Conservation (phyloP, 2,888 invertebrate species). For the Eupithecia vulgata region DNA sequence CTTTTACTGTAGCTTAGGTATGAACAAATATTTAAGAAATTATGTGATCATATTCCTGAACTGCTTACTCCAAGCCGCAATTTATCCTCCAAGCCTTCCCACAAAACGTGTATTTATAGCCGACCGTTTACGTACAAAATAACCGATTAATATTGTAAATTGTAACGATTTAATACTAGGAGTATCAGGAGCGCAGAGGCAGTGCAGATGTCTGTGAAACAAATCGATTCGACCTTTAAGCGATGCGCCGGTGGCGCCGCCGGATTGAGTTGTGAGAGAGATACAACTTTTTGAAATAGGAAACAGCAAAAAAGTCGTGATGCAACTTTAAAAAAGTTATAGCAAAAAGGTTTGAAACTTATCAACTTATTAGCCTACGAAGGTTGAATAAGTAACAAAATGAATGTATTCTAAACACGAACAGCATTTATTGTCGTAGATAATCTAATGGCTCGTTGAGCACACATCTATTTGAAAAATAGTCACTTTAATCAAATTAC, state of each 20-base stretch:
- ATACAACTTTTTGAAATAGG: conserved; percentile 8
- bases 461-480: background rate
- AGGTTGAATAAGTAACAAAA: background rate
- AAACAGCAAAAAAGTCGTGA: background rate
- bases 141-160: conserved; percentile 77
- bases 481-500: background rate
- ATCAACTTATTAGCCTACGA: background rate
- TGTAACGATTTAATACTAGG: conserved; percentile 69
- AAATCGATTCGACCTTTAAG: conserved; percentile 59
- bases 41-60: conserved; percentile 16
- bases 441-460: background rate
- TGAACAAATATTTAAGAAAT: background rate
- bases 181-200: conserved; percentile 56
- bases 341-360: background rate
- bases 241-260: conserved; percentile 45
- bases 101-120: conserved; percentile 66
- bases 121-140: conserved; percentile 67
- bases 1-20: background rate
- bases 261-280: conserved; percentile 40
- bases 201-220: conserved; percentile 56
- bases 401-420: background rate
- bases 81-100: conserved; percentile 48
- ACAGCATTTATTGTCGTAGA: conserved; percentile 3
- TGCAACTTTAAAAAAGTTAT: background rate
- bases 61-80: conserved; percentile 44